phyloP scores from a whole-genome alignment of 2,797 vertebrate genomes.

The Sylvilagus floridanus region DNA sequence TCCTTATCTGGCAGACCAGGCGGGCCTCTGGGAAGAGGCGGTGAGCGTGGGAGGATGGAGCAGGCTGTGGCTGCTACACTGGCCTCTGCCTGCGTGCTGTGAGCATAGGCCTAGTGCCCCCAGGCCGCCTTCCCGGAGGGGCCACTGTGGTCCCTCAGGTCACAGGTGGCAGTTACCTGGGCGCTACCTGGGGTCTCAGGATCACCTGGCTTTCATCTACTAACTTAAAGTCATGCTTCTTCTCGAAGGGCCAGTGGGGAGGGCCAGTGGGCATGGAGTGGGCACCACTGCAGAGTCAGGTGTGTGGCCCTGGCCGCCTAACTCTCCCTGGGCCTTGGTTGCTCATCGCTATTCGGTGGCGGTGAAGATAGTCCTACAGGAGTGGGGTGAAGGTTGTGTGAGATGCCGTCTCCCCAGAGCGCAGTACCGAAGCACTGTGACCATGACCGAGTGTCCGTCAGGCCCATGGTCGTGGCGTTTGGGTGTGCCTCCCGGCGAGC shows the following conservation, averaged over 20 bases:
- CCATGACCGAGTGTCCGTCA: background rate
- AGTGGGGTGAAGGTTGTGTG: background rate
- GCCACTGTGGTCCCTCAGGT: background rate
- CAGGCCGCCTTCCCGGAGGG: background rate
- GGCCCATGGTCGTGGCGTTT: accelerated
- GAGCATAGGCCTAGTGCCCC: too few relatives aligned
- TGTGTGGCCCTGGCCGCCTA: accelerated
- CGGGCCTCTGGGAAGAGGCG: background rate
- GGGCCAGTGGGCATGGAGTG: too few relatives aligned
- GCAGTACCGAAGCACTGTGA: background rate
- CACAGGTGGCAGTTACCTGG: background rate
- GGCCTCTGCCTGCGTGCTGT: background rate
- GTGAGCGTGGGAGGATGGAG: background rate
- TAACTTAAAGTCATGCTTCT: background rate
- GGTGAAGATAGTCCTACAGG: background rate
- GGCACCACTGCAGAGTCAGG: accelerated
- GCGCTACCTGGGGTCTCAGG: background rate
- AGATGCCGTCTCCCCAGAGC: background rate
- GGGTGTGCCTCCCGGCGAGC: background rate
- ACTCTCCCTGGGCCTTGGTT: background rate
- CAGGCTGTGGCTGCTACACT: background rate
- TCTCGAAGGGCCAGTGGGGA: accelerated
- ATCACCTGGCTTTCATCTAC: background rate
- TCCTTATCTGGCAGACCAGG: background rate
- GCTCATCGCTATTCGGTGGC: background rate